Evolutionary conservation across 2,797 vertebrate genomes (phyloP).

Genomic region (Uromys caudimaculatus): DNA sequence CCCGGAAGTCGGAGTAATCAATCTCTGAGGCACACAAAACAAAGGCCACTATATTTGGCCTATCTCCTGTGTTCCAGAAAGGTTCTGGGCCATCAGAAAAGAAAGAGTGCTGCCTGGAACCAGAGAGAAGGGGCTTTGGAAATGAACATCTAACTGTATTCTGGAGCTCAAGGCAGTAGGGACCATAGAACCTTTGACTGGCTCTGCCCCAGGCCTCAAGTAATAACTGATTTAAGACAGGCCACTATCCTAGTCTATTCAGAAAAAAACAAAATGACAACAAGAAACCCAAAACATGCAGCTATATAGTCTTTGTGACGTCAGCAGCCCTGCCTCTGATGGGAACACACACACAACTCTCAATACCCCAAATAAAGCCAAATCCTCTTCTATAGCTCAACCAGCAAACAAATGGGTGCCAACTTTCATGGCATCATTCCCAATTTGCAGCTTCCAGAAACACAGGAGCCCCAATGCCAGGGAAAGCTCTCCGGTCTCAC

Average conservation of each 20-base stretch:
- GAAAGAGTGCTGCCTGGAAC: background rate
- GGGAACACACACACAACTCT: background rate
- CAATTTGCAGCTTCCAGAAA: background rate
- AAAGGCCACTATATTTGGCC: background rate
- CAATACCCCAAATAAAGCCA: background rate
- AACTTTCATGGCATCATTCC: background rate
- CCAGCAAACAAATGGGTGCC: background rate
- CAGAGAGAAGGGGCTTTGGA: constrained; percentile 28
- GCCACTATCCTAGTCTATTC: background rate
- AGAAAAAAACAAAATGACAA: background rate
- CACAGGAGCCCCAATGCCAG: background rate
- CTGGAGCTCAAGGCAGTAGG: background rate
- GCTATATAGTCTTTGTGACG: background rate
- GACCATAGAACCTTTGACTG: background rate
- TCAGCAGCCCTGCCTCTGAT: background rate
- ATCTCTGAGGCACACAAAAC: background rate
- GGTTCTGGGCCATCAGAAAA: background rate
- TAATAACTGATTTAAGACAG: background rate
- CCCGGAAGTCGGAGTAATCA: background rate
- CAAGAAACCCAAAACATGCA: background rate
- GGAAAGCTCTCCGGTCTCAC: constrained; percentile 21
- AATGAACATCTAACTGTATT: constrained; percentile 8
- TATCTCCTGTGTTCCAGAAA: background rate
- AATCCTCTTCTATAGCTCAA: background rate
- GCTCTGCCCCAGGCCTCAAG: background rate